These are phyloP conservation scores for Oxytorus armatus DNA, from an alignment of 2,888 invertebrate genomes.

Conservation along the genomic window DNA sequence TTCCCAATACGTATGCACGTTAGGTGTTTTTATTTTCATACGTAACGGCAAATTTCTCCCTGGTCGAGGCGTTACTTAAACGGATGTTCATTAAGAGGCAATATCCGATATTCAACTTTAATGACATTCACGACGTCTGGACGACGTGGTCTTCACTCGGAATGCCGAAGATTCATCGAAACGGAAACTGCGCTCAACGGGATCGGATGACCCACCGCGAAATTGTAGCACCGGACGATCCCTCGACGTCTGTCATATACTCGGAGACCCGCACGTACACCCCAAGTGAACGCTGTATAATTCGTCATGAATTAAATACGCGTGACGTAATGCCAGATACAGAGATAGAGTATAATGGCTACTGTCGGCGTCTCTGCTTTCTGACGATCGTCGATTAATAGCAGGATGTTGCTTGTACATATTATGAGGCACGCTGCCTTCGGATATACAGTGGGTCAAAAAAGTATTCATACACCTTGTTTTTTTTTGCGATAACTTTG, in stretches of 20 bases:
- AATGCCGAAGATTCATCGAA: slow-evolving; percentile 32
- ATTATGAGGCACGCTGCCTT: slow-evolving; percentile 46
- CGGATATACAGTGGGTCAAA: too few relatives aligned
- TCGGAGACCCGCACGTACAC: slow-evolving; percentile 10
- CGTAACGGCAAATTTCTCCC: background rate
- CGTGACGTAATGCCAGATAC: slow-evolving; percentile 28
- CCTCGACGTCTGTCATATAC: slow-evolving; percentile 35
- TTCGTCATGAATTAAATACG: slow-evolving; percentile 42
- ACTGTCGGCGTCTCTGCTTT: slow-evolving; percentile 46
- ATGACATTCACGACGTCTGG: slow-evolving; percentile 5
- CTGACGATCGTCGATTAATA: slow-evolving; percentile 58
- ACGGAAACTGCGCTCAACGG: slow-evolving; percentile 46
- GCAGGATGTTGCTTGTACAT: slow-evolving; percentile 61
- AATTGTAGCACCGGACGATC: slow-evolving; percentile 35
- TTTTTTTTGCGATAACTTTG: too few relatives aligned
- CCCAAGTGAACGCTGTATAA: slow-evolving; percentile 3
- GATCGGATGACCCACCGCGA: slow-evolving; percentile 14
- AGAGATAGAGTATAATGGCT: slow-evolving; percentile 35
- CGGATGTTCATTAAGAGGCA: slow-evolving; percentile 18
- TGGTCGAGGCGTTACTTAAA: background rate
- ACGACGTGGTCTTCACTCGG: background rate
- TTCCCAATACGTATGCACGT: too few relatives aligned
- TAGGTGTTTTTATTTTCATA: too few relatives aligned
- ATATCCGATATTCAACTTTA: slow-evolving; percentile 22
- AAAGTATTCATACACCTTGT: too few relatives aligned